phyloP scores from a whole-genome alignment of 2,888 invertebrate species.

The Xanthia togata region DNA sequence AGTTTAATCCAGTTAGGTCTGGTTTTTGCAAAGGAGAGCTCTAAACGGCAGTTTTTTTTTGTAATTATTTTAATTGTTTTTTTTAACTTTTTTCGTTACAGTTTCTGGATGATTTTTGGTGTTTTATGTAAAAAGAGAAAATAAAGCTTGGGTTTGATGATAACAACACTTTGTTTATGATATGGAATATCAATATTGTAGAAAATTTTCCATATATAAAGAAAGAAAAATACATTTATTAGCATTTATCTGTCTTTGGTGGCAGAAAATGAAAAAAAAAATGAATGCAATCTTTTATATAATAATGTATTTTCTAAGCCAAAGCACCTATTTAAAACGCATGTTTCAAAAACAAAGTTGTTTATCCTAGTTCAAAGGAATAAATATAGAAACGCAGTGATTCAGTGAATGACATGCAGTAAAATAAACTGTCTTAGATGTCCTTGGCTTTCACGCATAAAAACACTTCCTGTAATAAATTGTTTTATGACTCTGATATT shows the following conservation, averaged over 20 bases:
- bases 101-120: background rate
- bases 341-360: background rate
- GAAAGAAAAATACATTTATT: no score
- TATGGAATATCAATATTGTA: background rate
- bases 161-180: background rate
- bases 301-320: no score
- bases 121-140: background rate
- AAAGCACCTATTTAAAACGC: no score
- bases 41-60: slow-evolving; percentile 12
- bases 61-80: background rate
- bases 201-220: background rate
- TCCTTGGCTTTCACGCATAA: slow-evolving; percentile 32
- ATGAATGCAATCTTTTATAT: no score
- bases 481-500: slow-evolving; percentile 36
- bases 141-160: no score
- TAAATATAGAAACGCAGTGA: background rate
- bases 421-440: background rate
- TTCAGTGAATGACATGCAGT: background rate
- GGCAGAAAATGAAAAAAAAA: background rate
- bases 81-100: background rate
- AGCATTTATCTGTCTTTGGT: no score
- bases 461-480: slow-evolving; percentile 38
- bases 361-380: background rate
- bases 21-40: slow-evolving; percentile 26
- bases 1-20: slow-evolving; percentile 48